A percentile compares a stretch with the other conserved stretches of the same genome.
Evolutionary conservation across 2,797 vertebrate genomes (phyloP).

Genomic region (Enteromius argenteus): DNA sequence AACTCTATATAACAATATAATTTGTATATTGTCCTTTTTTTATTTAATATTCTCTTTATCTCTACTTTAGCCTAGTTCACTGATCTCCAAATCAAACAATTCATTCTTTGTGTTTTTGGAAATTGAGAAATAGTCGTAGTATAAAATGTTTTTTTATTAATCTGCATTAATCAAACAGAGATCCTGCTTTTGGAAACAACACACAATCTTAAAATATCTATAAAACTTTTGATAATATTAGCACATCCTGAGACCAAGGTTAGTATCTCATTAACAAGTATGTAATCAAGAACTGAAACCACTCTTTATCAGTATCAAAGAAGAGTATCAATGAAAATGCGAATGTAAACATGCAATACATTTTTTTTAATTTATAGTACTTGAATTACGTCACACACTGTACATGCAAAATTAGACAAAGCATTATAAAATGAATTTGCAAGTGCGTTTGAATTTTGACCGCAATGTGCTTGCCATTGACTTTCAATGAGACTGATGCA

Average conservation of each 20-base stretch:
- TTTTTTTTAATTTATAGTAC: neutral
- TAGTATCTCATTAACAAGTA: neutral
- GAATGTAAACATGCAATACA: neutral
- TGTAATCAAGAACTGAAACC: neutral
- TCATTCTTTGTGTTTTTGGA: neutral
- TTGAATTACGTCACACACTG: slow-evolving; percentile 5
- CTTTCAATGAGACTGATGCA: neutral
- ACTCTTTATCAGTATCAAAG: neutral
- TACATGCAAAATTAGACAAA: slow-evolving; percentile 18
- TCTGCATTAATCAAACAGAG: neutral
- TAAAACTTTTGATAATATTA: neutral
- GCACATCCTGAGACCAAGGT: neutral
- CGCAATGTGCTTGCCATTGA: neutral
- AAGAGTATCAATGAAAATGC: neutral
- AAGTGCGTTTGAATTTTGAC: slow-evolving; percentile 23
- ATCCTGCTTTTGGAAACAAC: neutral
- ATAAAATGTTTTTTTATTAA: neutral
- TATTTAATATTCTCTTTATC: neutral
- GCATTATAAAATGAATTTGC: slow-evolving; percentile 1
- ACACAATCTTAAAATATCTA: neutral
- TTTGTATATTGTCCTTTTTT: neutral
- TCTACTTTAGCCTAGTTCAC: neutral
- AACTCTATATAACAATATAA: neutral
- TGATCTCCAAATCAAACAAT: neutral
- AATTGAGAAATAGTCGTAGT: neutral